A percentile compares a stretch with the other conserved stretches of the same genome.
Conservation (phyloP, 2,113 vertebrate genomes). For the Notiomystis cincta region DNA sequence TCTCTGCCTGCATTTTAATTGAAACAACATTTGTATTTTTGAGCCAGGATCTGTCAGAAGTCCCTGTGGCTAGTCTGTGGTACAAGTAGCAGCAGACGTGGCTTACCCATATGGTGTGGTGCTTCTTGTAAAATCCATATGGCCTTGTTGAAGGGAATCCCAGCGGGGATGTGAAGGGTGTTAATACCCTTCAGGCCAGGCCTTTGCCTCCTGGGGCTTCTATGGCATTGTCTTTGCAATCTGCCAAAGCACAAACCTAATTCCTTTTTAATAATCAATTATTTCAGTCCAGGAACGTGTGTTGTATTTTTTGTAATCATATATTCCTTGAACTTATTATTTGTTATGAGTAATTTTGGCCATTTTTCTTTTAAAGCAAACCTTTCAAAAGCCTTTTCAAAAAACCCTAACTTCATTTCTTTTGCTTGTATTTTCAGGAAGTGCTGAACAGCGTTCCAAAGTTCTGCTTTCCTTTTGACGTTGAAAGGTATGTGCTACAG, state of each 20-base stretch:
- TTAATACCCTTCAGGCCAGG: conserved; percentile 89
- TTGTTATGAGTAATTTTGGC: background rate
- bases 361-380: background rate
- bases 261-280: conserved; percentile 93
- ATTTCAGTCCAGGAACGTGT: conserved; percentile 81
- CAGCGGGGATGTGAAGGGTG: conserved; percentile 89
- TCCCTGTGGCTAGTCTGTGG: conserved; percentile 83
- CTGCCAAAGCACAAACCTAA: conserved; percentile 85
- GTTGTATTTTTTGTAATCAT: conserved; percentile 44
- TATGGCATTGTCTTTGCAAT: conserved; percentile 92
- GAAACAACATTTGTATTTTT: conserved; percentile 85
- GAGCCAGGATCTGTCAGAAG: conserved; percentile 82
- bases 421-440: conserved; percentile 80
- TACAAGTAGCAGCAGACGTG: conserved; percentile 85
- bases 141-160: conserved; percentile 89
- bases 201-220: conserved; percentile 87
- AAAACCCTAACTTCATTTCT: background rate
- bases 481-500: conserved; percentile 84
- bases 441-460: conserved; percentile 91
- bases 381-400: conserved; percentile 11
- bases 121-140: conserved; percentile 96
- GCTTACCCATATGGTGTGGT: conserved; percentile 92
- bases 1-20: conserved; percentile 82
- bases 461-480: conserved; percentile 98
- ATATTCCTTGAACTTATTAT: conserved; percentile 15